A percentile compares a stretch with the other conserved stretches of the same genome.
Conservation (phyloP, 2,113 vertebrate genomes). For the Tetrao urogallus region DNA sequence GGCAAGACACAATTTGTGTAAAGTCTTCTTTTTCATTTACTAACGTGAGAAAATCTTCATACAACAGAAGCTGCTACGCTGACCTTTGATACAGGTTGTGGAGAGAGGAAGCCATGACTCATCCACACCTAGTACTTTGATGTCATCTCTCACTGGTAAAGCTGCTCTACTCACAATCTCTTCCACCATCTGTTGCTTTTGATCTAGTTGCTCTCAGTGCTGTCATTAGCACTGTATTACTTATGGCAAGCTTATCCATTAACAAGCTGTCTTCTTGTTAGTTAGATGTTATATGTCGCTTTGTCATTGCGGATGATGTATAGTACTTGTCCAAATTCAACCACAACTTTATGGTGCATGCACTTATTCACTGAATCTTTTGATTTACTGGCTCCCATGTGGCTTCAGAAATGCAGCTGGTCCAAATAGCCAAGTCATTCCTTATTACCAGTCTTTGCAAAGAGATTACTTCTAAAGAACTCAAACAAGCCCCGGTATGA, state of each 20-base stretch:
- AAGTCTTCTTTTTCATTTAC: neutral
- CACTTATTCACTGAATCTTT: neutral
- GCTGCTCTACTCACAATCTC: neutral
- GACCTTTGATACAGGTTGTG: neutral
- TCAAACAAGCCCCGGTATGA: neutral
- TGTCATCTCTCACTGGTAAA: neutral
- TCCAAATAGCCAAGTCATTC: neutral
- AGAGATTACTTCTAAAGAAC: neutral
- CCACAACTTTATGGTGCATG: neutral
- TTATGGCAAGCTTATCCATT: neutral
- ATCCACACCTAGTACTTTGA: neutral
- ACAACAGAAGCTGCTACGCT: neutral
- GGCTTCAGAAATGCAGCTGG: neutral
- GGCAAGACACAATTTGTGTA: neutral
- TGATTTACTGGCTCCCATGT: neutral
- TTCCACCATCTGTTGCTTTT: conserved; percentile 28
- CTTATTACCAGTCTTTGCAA: neutral
- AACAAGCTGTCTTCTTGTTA: neutral
- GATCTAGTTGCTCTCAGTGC: neutral
- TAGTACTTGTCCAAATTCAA: neutral
- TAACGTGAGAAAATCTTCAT: neutral
- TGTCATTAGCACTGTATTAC: conserved; percentile 3
- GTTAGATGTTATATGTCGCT: neutral
- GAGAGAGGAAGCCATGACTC: neutral
- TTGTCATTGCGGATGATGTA: neutral